Conservation (phyloP, 1,140 invertebrate genomes). For the Mactra quadrangularis region DNA sequence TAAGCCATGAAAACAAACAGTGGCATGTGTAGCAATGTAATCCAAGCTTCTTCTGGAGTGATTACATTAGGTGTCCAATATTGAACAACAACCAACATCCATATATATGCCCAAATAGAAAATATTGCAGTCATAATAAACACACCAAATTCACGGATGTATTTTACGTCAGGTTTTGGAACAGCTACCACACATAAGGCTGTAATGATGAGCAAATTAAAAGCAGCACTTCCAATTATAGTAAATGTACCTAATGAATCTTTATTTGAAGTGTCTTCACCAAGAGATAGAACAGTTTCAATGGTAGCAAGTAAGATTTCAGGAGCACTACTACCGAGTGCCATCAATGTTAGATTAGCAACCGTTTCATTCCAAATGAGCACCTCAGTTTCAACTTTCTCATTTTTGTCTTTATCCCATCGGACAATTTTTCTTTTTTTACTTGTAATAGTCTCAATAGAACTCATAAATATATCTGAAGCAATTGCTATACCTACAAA, state of each 20-base stretch:
- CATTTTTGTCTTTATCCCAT: constrained; percentile 77
- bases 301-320: constrained; percentile 85
- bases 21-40: constrained; percentile 87
- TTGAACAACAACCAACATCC: constrained; percentile 79
- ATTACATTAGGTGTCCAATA: constrained; percentile 70
- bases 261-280: constrained; percentile 72
- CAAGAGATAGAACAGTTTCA: constrained; percentile 78
- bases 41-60: constrained; percentile 86
- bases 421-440: constrained; percentile 75
- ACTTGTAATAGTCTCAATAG: constrained; percentile 85
- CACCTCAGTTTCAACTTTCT: constrained; percentile 77
- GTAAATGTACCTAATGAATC: constrained; percentile 84
- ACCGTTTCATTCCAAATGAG: constrained; percentile 86
- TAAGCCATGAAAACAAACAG: constrained; percentile 81
- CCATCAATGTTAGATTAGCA: constrained; percentile 85
- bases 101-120: constrained; percentile 85
- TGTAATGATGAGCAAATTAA: constrained; percentile 84
- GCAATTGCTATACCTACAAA: constrained; percentile 86
- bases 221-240: constrained; percentile 85
- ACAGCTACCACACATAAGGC: constrained; percentile 80
- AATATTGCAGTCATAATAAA: constrained; percentile 82
- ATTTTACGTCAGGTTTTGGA: constrained; percentile 70
- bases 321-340: constrained; percentile 85
- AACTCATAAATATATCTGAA: constrained; percentile 87
- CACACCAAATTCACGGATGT: constrained; percentile 82